Evolutionary conservation across 2,888 invertebrate species (phyloP).

Genomic region (Dryomyza anilis): DNA sequence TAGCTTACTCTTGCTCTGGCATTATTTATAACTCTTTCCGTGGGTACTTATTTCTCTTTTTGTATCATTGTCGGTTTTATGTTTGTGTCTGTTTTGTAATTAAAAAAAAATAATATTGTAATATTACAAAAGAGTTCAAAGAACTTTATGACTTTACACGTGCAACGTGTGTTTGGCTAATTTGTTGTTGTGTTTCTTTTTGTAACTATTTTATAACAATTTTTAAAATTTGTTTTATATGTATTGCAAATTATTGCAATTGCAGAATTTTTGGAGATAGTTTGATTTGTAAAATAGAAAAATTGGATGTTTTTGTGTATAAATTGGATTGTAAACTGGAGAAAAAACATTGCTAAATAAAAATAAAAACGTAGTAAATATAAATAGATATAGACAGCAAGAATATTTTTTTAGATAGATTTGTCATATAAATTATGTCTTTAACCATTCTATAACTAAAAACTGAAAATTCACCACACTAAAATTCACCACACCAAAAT

Average conservation of each 20-base stretch:
- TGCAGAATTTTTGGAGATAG: background rate
- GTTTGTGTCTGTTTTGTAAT: slow-evolving; percentile 15
- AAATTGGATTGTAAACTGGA: too few species aligned
- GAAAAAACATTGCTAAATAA: too few species aligned
- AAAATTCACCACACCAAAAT: too few species aligned
- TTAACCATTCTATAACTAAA: too few species aligned
- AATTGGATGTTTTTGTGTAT: too few species aligned
- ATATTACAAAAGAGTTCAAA: slow-evolving; percentile 42
- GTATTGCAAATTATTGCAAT: background rate
- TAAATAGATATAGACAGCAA: too few species aligned
- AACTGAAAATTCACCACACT: too few species aligned
- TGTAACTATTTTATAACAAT: too few species aligned
- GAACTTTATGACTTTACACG: slow-evolving; percentile 40
- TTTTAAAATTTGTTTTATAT: background rate
- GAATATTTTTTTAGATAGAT: too few species aligned
- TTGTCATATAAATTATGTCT: too few species aligned
- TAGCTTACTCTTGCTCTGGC: background rate
- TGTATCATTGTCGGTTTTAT: slow-evolving; percentile 13
- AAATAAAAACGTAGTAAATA: too few species aligned
- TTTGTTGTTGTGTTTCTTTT: background rate
- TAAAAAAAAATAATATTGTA: slow-evolving; percentile 33
- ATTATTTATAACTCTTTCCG: background rate
- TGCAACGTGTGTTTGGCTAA: slow-evolving; percentile 23
- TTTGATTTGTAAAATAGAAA: too few species aligned
- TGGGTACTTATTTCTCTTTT: background rate